Percentiles rank a stretch among this genome's conserved stretches.
These are phyloP conservation scores for Halisarca cf. caerulea DNA, from an alignment of 37 sponge, comb jelly and placozoan species.

Conservation along the genomic window DNA sequence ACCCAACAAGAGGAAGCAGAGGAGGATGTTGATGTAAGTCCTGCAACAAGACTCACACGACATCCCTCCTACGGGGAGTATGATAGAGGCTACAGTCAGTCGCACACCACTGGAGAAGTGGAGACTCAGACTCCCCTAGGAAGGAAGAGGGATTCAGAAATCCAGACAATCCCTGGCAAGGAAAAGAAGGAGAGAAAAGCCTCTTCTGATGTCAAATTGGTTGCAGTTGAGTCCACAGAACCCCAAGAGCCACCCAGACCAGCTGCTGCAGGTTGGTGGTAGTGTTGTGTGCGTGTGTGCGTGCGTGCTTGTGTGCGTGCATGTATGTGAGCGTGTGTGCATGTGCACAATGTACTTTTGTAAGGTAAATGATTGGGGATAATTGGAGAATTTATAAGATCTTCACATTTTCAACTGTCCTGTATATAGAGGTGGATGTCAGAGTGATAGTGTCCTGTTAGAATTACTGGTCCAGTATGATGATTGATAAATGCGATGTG, in stretches of 20 bases:
- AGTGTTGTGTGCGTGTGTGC: too few relatives aligned
- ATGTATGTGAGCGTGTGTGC: too few relatives aligned
- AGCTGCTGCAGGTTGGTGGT: too few relatives aligned
- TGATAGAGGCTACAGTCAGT: conserved; percentile 5
- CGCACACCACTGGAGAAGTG: conserved; percentile 38
- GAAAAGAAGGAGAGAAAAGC: neutral
- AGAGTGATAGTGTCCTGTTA: too few relatives aligned
- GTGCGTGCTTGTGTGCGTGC: conserved; percentile 30
- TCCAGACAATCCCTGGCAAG: neutral
- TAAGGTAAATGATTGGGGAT: too few relatives aligned
- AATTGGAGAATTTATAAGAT: too few relatives aligned
- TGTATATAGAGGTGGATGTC: too few relatives aligned
- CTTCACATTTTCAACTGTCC: too few relatives aligned
- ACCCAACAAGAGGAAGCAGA: neutral
- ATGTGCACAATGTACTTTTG: too few relatives aligned
- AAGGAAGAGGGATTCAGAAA: conserved; percentile 14
- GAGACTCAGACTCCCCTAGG: conserved; percentile 56
- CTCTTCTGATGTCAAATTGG: neutral
- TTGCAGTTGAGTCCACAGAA: conserved; percentile 5
- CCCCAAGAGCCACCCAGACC: neutral
- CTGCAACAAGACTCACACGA: neutral
- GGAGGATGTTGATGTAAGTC: neutral
- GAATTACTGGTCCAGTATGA: too few relatives aligned
- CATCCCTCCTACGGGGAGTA: neutral
- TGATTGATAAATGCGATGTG: too few relatives aligned